A percentile compares a stretch with the other conserved stretches of the same genome.
These are phyloP conservation scores for Drosophila paramelanica DNA, from an alignment of 2,888 invertebrate species.

Conservation along the genomic window DNA sequence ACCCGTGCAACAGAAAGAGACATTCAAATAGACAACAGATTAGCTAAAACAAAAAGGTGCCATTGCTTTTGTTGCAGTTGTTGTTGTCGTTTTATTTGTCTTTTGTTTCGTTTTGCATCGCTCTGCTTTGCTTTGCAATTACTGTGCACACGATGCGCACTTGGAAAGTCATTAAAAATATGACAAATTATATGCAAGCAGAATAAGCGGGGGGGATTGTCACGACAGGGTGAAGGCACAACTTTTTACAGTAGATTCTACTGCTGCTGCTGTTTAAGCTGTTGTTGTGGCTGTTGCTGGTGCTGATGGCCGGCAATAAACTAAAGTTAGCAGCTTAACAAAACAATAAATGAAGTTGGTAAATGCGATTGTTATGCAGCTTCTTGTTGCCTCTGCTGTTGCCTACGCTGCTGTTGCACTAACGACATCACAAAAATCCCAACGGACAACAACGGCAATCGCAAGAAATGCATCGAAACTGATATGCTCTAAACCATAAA, in stretches of 20 bases:
- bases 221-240: slow-evolving; percentile 5
- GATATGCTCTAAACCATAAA: slow-evolving; percentile 28
- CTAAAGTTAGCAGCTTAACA: slow-evolving; percentile 80
- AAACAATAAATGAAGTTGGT: slow-evolving; percentile 80
- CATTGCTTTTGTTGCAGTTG: slow-evolving; percentile 13
- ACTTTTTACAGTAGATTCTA: slow-evolving; percentile 43
- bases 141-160: slow-evolving; percentile 56
- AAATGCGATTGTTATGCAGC: slow-evolving; percentile 76
- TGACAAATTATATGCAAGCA: slow-evolving; percentile 72
- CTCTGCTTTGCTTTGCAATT: slow-evolving; percentile 55
- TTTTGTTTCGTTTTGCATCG: slow-evolving; percentile 41
- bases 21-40: slow-evolving; percentile 56
- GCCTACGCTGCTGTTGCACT: slow-evolving; percentile 14
- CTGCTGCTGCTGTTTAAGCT: slow-evolving; percentile 34
- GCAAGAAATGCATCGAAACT: slow-evolving; percentile 16
- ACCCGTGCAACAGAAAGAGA: slow-evolving; percentile 40
- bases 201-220: neutral
- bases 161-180: slow-evolving; percentile 78
- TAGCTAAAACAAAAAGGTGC: slow-evolving; percentile 52
- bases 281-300: slow-evolving; percentile 24
- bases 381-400: slow-evolving; percentile 16
- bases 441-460: slow-evolving; percentile 33
- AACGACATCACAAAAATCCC: slow-evolving; percentile 41
- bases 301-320: slow-evolving; percentile 72
- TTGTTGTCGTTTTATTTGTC: slow-evolving; percentile 28